Evolutionary conservation across 2,888 invertebrate species (phyloP).

Genomic region (Anodontia alba): DNA sequence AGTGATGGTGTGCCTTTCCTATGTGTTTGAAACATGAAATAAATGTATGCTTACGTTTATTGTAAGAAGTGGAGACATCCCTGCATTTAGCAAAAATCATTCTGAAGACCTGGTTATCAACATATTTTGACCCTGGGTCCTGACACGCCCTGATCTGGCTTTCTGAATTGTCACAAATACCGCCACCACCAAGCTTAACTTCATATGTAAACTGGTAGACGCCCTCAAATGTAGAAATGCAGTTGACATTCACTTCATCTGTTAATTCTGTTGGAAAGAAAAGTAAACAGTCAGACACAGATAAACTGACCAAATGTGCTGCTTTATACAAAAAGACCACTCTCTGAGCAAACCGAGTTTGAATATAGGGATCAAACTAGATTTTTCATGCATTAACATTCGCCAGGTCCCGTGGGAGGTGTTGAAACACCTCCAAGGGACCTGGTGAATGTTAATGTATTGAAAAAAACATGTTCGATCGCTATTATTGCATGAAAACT

Average conservation of each 20-base stretch:
- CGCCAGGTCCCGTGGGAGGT: too few relatives aligned
- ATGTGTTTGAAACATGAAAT: too few relatives aligned
- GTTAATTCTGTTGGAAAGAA: constrained; percentile 66
- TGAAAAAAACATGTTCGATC: too few relatives aligned
- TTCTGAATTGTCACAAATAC: constrained; percentile 91
- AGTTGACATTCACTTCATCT: constrained; percentile 77
- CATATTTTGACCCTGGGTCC: constrained; percentile 97
- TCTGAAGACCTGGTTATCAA: constrained; percentile 98
- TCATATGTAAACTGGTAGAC: constrained; percentile 84
- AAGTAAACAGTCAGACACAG: not conserved
- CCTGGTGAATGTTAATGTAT: too few relatives aligned
- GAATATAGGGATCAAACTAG: too few relatives aligned
- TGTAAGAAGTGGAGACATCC: constrained; percentile 74
- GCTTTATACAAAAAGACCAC: too few relatives aligned
- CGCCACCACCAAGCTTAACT: constrained; percentile 79
- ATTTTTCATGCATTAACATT: too few relatives aligned
- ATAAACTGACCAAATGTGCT: too few relatives aligned
- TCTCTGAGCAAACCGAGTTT: too few relatives aligned
- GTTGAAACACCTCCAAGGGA: too few relatives aligned
- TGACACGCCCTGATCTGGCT: constrained; percentile 97
- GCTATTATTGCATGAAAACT: too few relatives aligned
- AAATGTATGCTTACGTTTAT: constrained; percentile 76
- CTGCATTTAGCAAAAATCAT: constrained; percentile 95
- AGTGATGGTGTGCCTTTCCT: too few relatives aligned
- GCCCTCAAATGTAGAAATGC: constrained; percentile 84